A percentile compares a stretch with the other conserved stretches of the same genome.
Evolutionary conservation across 2,797 vertebrate genomes (phyloP).

Genomic region (Nannoperca obscura): DNA sequence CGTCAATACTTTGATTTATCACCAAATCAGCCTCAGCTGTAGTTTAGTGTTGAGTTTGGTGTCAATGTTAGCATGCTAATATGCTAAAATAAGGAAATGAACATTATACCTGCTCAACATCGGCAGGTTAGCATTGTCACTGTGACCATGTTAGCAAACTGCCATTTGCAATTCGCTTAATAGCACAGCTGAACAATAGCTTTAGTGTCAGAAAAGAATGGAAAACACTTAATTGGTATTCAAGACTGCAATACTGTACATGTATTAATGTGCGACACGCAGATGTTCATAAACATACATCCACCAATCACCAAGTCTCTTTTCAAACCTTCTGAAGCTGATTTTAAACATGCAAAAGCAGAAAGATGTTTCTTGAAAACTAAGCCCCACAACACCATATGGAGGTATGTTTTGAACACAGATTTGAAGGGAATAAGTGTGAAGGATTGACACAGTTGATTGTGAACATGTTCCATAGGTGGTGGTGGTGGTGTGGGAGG

Average conservation of each 20-base stretch:
- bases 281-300: conserved; percentile 1
- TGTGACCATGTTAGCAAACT: neutral
- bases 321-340: conserved; percentile 13
- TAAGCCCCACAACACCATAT: neutral
- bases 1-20: neutral
- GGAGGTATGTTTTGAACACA: conserved; percentile 6
- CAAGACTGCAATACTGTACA: conserved; percentile 1
- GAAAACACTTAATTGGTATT: conserved; percentile 13
- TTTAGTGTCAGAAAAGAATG: neutral
- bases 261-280: conserved; percentile 1
- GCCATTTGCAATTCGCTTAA: neutral
- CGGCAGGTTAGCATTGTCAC: neutral
- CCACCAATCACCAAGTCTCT: neutral
- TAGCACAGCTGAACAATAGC: neutral
- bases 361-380: neutral
- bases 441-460: conserved; percentile 40
- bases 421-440: conserved; percentile 29
- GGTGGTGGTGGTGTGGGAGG: conserved; percentile 64
- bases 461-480: conserved; percentile 53
- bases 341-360: neutral
- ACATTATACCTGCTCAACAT: neutral
- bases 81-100: too few species aligned
- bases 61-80: neutral
- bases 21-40: neutral
- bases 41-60: neutral